A percentile compares a stretch with the other conserved stretches of the same genome.
These are phyloP conservation scores for Tachina fera DNA, from an alignment of 2,888 invertebrate species.

Conservation along the genomic window DNA sequence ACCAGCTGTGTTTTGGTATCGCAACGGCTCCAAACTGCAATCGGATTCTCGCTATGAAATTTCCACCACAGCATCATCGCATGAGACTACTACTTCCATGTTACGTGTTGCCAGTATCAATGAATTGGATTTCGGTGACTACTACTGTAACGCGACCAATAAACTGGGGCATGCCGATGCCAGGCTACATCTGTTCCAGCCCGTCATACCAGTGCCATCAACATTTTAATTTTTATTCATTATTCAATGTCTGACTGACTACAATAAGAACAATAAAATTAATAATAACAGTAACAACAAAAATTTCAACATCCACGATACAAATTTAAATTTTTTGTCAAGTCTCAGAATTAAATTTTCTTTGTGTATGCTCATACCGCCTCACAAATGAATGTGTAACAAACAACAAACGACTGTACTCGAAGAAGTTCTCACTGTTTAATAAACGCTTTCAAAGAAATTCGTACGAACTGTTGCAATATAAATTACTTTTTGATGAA, in stretches of 20 bases:
- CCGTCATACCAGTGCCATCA: constrained; percentile 79
- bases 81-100: constrained; percentile 81
- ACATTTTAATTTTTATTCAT: constrained; percentile 67
- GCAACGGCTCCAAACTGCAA: constrained; percentile 78
- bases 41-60: constrained; percentile 78
- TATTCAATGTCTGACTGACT: constrained; percentile 64
- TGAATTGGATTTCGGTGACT: constrained; percentile 81
- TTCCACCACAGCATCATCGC: constrained; percentile 80
- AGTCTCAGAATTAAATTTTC: constrained; percentile 60
- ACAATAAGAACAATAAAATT: constrained; percentile 51
- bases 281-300: constrained; percentile 52
- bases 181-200: constrained; percentile 80
- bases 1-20: constrained; percentile 81
- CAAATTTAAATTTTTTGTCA: constrained; percentile 46
- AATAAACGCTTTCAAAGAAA: no score
- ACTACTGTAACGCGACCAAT: constrained; percentile 82
- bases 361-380: constrained; percentile 33
- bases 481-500: no score
- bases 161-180: constrained; percentile 81
- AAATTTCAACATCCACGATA: constrained; percentile 9
- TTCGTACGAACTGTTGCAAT: no score
- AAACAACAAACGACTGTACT: constrained; percentile 27
- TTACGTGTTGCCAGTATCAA: constrained; percentile 79
- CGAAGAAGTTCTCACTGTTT: background rate
- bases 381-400: background rate